A percentile compares a stretch with the other conserved stretches of the same genome.
Conservation (phyloP, 2,113 vertebrate genomes). For the Phalacrocorax brasilianus region DNA sequence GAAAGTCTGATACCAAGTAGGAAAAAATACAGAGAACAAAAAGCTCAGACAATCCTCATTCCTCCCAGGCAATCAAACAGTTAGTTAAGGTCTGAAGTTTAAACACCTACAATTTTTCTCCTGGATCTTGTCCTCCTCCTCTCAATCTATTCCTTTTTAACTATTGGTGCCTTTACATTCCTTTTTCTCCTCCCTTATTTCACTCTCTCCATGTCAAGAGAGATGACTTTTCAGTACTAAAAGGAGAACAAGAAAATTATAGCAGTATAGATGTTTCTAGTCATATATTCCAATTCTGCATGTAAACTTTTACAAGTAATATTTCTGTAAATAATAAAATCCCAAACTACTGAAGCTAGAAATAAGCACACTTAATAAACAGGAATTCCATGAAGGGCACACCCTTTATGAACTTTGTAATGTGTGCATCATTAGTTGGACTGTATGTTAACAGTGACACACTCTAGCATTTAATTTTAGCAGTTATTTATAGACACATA, state of each 20-base stretch:
- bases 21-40: neutral
- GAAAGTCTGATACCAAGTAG: neutral
- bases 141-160: neutral
- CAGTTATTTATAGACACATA: neutral
- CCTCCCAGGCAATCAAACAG: neutral
- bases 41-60: neutral
- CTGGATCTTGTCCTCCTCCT: neutral
- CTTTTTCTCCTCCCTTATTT: neutral
- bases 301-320: neutral
- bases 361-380: neutral
- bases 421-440: accelerated
- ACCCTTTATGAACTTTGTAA: neutral
- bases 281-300: neutral
- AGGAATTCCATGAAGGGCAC: neutral
- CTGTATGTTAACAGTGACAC: neutral
- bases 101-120: neutral
- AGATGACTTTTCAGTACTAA: neutral
- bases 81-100: neutral
- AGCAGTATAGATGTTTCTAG: neutral
- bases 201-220: neutral
- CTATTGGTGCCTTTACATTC: neutral
- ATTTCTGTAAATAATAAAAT: neutral
- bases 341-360: neutral
- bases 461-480: neutral
- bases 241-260: neutral